Percentiles rank a stretch among this genome's conserved stretches.
These are phyloP conservation scores for Drosophila sp. DNA, from an alignment of 1,140 invertebrate species.

Conservation along the genomic window DNA sequence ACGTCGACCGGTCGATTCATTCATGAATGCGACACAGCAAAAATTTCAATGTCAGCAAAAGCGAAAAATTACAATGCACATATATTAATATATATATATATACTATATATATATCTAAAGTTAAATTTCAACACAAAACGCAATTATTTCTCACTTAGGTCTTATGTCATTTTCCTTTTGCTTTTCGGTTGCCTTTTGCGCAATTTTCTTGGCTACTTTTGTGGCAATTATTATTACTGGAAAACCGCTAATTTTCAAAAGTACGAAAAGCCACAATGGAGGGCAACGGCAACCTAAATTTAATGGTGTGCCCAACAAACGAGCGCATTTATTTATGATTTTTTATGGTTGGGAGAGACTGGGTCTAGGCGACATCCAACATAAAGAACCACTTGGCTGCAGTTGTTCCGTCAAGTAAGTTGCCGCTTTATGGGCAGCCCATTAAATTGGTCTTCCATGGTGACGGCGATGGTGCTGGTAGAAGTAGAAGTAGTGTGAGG, in stretches of 20 bases:
- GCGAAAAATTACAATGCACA: slow-evolving; percentile 27
- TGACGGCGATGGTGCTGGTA: too few species aligned
- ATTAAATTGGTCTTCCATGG: slow-evolving; percentile 61
- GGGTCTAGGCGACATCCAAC: slow-evolving; percentile 10
- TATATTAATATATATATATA: neutral
- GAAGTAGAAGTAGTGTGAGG: neutral
- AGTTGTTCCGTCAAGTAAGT: slow-evolving; percentile 50
- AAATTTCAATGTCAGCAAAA: slow-evolving; percentile 67
- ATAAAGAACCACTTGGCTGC: slow-evolving; percentile 42
- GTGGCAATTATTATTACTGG: slow-evolving; percentile 26
- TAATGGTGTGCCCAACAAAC: slow-evolving; percentile 42
- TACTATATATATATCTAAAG: slow-evolving; percentile 13
- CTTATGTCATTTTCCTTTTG: slow-evolving; percentile 42
- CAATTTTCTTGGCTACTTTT: slow-evolving; percentile 7
- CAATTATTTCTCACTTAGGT: slow-evolving; percentile 53
- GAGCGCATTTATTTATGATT: slow-evolving; percentile 65
- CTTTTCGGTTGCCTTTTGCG: slow-evolving; percentile 14
- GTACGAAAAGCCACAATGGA: slow-evolving; percentile 46
- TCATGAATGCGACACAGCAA: slow-evolving; percentile 49
- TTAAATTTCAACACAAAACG: slow-evolving; percentile 25
- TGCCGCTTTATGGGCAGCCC: slow-evolving; percentile 59
- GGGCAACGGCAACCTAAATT: slow-evolving; percentile 23
- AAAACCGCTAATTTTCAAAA: slow-evolving; percentile 49
- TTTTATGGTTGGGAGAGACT: slow-evolving; percentile 34
- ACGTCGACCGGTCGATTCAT: slow-evolving; percentile 36